These are phyloP conservation scores for Conistra vaccinii DNA, from an alignment of 2,888 invertebrate species.

Conservation along the genomic window DNA sequence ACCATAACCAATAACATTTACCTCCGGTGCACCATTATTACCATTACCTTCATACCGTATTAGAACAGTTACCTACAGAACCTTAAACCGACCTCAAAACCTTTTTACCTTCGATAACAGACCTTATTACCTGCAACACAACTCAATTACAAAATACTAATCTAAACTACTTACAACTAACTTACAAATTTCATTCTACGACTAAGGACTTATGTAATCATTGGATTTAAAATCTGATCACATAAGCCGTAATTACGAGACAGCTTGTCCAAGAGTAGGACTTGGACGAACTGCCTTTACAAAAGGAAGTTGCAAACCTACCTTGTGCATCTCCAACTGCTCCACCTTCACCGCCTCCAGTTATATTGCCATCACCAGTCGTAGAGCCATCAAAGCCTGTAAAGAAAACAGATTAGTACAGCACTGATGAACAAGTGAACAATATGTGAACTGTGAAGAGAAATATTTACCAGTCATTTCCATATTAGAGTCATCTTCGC, in stretches of 20 bases:
- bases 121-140: slow-evolving; percentile 53
- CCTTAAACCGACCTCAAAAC: not conserved
- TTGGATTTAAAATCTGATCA: slow-evolving; percentile 41
- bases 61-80: not conserved
- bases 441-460: rapidly evolving
- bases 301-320: slow-evolving; percentile 83
- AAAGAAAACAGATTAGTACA: slow-evolving; percentile 15
- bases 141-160: slow-evolving; percentile 19
- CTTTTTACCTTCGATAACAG: not conserved
- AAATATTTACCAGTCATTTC: slow-evolving; percentile 89
- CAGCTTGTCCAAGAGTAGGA: slow-evolving; percentile 45
- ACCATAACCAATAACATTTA: not conserved
- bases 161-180: slow-evolving; percentile 59
- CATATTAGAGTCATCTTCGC: slow-evolving; percentile 92
- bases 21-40: not conserved
- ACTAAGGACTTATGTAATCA: slow-evolving; percentile 72
- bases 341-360: slow-evolving; percentile 88
- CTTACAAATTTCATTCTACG: slow-evolving; percentile 88
- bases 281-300: slow-evolving; percentile 63
- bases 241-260: slow-evolving; percentile 53
- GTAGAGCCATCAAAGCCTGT: slow-evolving; percentile 89
- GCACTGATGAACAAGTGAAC: rapidly evolving
- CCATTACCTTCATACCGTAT: not conserved
- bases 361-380: slow-evolving; percentile 88
- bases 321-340: slow-evolving; percentile 91